Evolutionary conservation across 2,797 vertebrate species (phyloP), one percentile per base, ranked within the genome.

Genomic region (Rhyacichthys aspro): DNA sequence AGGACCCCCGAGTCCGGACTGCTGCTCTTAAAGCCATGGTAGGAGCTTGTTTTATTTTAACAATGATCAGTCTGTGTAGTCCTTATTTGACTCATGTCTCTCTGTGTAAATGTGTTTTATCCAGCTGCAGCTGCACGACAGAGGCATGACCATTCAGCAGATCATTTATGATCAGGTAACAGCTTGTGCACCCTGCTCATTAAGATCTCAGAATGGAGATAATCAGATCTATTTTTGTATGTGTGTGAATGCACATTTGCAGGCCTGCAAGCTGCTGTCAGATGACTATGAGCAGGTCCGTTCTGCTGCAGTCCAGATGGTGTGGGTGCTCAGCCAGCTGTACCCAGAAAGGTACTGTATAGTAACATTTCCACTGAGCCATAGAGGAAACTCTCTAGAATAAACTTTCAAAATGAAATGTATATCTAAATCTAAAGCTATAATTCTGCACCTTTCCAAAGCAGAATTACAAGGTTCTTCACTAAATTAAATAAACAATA

Each of bases 231-330:
- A 5, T 56, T 14, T 33, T 19, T 57, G 18, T 67, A 37, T 66
- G 3, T 47, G 32, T 62, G 46, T 64, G 34, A 28, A 28, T 28
- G 4, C 3, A 28, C 7, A 6, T 70, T 67, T 73, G n/a, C 82
- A 99, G 98, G 96, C 96, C 46, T 99, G 97, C 86, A 92, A 95
- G 72, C 81, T 98, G 67, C 82, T 98, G 66, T 94, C 93, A 0
- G 98, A 99, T 43, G 97, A 99, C 69, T 98, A 96, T 0, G 96
- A 99, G 74, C 97, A 99, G 89, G 98, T 99, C 4, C 96, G 98
- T 16, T 98, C 97, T 11, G 95, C 94, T 5, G 95, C 97, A 0
- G 96, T 99, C 23, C 95, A 97, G 86, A 94, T 99, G 15, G 95
- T 96, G 23, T 98, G 96, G 95, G 96, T 99, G 59, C 91, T 99